These are phyloP conservation scores for Synanthedon formicaeformis DNA, from an alignment of 2,888 invertebrate species.

Conservation along the genomic window DNA sequence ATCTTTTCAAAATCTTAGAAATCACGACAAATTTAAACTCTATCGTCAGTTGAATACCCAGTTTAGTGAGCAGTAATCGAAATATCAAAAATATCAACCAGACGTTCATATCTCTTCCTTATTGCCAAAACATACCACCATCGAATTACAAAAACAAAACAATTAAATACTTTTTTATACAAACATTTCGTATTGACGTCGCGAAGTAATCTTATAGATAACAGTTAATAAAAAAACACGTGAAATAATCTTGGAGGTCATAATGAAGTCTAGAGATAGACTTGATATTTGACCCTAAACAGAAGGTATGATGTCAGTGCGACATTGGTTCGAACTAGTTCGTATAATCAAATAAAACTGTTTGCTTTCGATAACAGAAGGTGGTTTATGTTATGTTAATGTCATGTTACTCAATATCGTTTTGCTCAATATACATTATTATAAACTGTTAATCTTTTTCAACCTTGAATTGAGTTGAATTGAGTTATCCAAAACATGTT, in stretches of 20 bases:
- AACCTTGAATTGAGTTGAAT: no score
- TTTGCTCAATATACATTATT: no score
- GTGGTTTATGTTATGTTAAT: no score
- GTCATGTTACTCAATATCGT: no score
- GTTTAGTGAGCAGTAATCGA: no score
- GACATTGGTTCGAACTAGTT: no score
- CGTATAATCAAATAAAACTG: no score
- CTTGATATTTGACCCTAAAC: constrained; percentile 15
- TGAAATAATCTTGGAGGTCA: constrained; percentile 23
- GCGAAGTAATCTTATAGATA: constrained; percentile 22
- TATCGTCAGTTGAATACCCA: no score
- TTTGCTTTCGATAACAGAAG: no score
- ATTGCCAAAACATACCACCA: constrained; percentile 9
- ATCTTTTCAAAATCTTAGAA: no score
- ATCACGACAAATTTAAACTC: no score
- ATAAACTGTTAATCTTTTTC: no score
- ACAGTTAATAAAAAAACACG: constrained; percentile 19
- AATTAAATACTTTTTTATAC: constrained; percentile 16
- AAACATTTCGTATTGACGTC: constrained; percentile 37
- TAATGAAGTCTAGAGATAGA: constrained; percentile 12
- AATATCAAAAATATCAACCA: constrained; percentile 1
- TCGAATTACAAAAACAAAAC: constrained; percentile 17
- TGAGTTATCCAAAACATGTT: constrained; percentile 16
- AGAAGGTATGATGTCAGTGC: not conserved
- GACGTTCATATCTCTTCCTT: constrained; percentile 29